These are phyloP conservation scores for Ophiothrix spiculata DNA, from an alignment of 35 echinoderm and acorn worm species.

Conservation along the genomic window DNA sequence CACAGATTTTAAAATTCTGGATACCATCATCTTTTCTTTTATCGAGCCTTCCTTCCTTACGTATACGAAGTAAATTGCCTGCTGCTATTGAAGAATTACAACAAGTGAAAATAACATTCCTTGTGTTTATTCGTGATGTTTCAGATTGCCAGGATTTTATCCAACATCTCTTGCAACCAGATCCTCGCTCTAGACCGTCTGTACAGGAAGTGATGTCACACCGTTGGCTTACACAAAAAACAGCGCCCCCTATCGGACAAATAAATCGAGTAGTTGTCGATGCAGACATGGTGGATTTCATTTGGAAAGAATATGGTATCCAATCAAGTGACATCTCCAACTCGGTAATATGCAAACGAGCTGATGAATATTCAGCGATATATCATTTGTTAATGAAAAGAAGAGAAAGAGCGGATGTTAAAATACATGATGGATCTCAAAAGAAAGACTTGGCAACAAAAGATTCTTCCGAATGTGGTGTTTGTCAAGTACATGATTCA, in stretches of 20 bases:
- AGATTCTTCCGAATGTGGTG: not conserved
- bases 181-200: constrained; percentile 57
- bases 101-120: not conserved
- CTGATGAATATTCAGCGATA: constrained; percentile 84
- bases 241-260: constrained; percentile 19
- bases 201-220: constrained; percentile 56
- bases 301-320: constrained; percentile 63
- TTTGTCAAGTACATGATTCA: not conserved
- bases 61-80: not conserved
- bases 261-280: constrained; percentile 74
- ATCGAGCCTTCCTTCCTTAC: too few species aligned
- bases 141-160: constrained; percentile 85
- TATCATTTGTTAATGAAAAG: constrained; percentile 67
- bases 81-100: not conserved
- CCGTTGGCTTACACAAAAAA: constrained; percentile 55
- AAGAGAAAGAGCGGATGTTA: constrained; percentile 28
- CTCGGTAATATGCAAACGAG: constrained; percentile 54
- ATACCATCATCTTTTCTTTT: too few species aligned
- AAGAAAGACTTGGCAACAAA: not conserved
- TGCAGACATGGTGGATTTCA: constrained; percentile 69
- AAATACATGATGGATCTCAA: not conserved
- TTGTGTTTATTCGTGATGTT: too few species aligned
- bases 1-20: too few species aligned
- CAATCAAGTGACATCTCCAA: constrained; percentile 62
- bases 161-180: constrained; percentile 60